Evolutionary conservation across 2,888 invertebrate genomes (phyloP).

Genomic region (Ophraella communa): DNA sequence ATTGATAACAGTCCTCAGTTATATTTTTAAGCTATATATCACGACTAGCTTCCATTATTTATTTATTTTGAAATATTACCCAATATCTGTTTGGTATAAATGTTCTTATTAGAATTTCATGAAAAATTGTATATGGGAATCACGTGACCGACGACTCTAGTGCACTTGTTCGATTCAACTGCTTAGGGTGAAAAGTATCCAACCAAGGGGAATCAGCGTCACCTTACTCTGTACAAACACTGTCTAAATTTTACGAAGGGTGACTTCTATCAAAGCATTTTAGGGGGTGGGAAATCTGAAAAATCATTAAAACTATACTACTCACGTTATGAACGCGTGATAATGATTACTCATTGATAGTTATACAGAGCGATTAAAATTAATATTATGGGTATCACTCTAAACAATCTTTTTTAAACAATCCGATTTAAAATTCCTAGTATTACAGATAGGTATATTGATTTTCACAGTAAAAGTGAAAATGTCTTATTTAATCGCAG

Average conservation of each 20-base stretch:
- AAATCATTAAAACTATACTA: slow-evolving; percentile 12
- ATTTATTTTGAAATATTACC: too few species aligned
- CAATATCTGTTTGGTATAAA: not conserved
- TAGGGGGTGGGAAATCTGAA: slow-evolving; percentile 7
- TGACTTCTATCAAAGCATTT: slow-evolving; percentile 2
- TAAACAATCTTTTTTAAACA: too few species aligned
- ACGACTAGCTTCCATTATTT: too few species aligned
- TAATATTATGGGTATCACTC: too few species aligned
- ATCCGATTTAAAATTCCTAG: too few species aligned
- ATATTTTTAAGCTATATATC: too few species aligned
- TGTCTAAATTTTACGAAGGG: slow-evolving; percentile 20
- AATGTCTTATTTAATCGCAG: not conserved
- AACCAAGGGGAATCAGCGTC: slow-evolving; percentile 6
- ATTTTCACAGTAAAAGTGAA: too few species aligned
- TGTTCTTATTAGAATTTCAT: not conserved
- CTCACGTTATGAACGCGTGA: slow-evolving; percentile 2
- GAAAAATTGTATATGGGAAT: not conserved
- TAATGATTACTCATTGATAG: not conserved
- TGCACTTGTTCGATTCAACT: slow-evolving; percentile 18
- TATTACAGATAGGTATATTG: too few species aligned
- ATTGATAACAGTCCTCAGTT: too few species aligned
- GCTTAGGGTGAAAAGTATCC: slow-evolving; percentile 10
- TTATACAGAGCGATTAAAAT: not conserved
- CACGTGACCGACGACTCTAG: not conserved
- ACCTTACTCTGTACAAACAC: slow-evolving; percentile 19